These are phyloP conservation scores for Cephus rjabovi DNA, from an alignment of 2,888 invertebrate species.

Conservation along the genomic window DNA sequence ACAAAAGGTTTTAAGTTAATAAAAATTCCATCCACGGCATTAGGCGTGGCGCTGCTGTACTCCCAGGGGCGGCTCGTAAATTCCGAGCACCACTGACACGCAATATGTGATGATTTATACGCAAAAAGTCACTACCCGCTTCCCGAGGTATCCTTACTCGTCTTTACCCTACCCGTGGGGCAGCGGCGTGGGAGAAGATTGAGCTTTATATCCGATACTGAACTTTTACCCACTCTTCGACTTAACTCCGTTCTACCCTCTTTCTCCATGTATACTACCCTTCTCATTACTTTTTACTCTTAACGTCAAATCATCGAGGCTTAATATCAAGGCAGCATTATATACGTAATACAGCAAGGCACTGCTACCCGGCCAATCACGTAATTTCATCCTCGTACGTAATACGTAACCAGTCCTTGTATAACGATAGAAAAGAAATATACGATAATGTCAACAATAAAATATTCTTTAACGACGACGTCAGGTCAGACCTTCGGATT, in stretches of 20 bases:
- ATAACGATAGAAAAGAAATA: neutral
- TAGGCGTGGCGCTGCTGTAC: constrained; percentile 3
- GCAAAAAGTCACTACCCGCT: neutral
- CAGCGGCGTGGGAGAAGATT: too few relatives aligned
- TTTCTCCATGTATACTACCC: neutral
- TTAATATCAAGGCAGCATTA: neutral
- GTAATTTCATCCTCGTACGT: neutral
- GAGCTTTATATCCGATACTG: neutral
- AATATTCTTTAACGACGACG: neutral
- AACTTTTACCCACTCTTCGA: neutral
- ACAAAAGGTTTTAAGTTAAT: constrained; percentile 1
- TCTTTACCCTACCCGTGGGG: neutral
- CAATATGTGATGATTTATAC: constrained; percentile 11
- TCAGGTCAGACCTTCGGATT: neutral
- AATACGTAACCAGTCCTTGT: neutral
- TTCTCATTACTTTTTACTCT: neutral
- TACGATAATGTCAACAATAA: neutral
- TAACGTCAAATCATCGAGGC: neutral
- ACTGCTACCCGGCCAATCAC: neutral
- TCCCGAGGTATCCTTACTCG: neutral
- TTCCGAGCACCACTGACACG: constrained; percentile 5
- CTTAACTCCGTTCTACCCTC: neutral
- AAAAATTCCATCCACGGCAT: constrained; percentile 11
- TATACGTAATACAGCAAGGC: neutral
- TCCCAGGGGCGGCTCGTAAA: constrained; percentile 7